Conservation (phyloP, 1,140 invertebrate species). For the Hypothenemus hampei region DNA sequence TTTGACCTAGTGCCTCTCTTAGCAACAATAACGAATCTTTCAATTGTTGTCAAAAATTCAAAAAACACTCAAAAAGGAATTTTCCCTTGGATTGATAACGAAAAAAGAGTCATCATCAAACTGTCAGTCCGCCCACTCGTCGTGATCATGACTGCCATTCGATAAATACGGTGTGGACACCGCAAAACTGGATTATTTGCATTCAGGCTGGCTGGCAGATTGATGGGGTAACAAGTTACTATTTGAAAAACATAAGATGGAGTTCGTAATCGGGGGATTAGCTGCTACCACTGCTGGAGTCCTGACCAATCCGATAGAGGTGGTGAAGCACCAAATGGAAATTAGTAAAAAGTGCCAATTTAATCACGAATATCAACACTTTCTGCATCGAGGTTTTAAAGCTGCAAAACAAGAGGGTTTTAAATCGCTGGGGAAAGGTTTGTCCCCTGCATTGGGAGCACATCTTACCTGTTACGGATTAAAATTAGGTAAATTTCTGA, state of each 20-base stretch:
- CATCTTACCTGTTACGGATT: slow-evolving; percentile 52
- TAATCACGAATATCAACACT: slow-evolving; percentile 46
- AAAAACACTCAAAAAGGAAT: too few relatives aligned
- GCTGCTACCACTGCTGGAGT: slow-evolving; percentile 37
- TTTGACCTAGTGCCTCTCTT: too few relatives aligned
- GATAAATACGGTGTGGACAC: not conserved
- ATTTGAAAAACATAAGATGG: slow-evolving; percentile 31
- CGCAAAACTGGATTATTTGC: not conserved
- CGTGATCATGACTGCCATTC: slow-evolving; percentile 3
- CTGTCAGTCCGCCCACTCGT: not conserved
- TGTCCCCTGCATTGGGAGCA: slow-evolving; percentile 70
- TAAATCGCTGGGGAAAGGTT: slow-evolving; percentile 76
- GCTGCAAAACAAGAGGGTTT: slow-evolving; percentile 54
- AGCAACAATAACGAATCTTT: too few relatives aligned
- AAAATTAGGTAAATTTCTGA: slow-evolving; percentile 34
- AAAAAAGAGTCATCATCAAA: too few relatives aligned
- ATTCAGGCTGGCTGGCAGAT: not conserved
- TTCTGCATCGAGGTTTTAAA: slow-evolving; percentile 44
- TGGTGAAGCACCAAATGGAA: slow-evolving; percentile 81
- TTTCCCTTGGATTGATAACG: too few relatives aligned
- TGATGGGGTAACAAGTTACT: not conserved
- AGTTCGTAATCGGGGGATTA: slow-evolving; percentile 39
- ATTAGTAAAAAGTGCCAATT: slow-evolving; percentile 58
- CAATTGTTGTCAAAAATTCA: too few relatives aligned
- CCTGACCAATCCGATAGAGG: slow-evolving; percentile 71